Conservation (phyloP, 2,888 invertebrate genomes). For the Podotricha telesiphe region DNA sequence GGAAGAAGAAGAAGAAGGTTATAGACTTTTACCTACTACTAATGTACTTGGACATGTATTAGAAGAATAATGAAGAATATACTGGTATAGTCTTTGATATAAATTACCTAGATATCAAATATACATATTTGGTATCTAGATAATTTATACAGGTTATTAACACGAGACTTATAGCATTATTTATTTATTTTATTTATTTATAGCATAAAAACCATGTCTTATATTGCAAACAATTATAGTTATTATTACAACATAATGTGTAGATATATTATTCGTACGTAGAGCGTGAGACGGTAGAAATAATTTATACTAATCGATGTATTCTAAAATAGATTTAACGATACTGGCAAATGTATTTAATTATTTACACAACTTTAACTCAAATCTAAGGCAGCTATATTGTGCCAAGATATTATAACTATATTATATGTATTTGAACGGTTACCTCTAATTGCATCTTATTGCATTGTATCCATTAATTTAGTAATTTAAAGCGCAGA, state of each 20-base stretch:
- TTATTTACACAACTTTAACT: background rate
- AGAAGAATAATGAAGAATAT: too few species aligned
- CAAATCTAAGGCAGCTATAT: background rate
- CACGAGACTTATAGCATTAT: too few species aligned
- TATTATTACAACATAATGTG: background rate
- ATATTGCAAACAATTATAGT: too few species aligned
- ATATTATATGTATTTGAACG: background rate
- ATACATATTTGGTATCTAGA: too few species aligned
- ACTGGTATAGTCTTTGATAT: too few species aligned
- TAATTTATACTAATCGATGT: slow-evolving; percentile 18
- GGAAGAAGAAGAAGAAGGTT: too few species aligned
- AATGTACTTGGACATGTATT: too few species aligned
- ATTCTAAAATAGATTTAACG: slow-evolving; percentile 22
- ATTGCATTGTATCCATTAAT: background rate
- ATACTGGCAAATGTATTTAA: slow-evolving; percentile 25
- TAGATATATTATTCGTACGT: background rate
- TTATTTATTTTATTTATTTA: too few species aligned
- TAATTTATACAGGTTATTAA: too few species aligned
- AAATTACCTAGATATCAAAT: too few species aligned
- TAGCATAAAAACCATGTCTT: too few species aligned
- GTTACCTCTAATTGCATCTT: background rate
- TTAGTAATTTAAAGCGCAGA: background rate
- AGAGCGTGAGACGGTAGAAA: background rate
- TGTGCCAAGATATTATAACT: slow-evolving; percentile 8
- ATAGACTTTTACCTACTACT: too few species aligned